These are phyloP conservation scores for Chrysopilus asiliformis DNA, from an alignment of 2,888 invertebrate genomes.

Conservation along the genomic window DNA sequence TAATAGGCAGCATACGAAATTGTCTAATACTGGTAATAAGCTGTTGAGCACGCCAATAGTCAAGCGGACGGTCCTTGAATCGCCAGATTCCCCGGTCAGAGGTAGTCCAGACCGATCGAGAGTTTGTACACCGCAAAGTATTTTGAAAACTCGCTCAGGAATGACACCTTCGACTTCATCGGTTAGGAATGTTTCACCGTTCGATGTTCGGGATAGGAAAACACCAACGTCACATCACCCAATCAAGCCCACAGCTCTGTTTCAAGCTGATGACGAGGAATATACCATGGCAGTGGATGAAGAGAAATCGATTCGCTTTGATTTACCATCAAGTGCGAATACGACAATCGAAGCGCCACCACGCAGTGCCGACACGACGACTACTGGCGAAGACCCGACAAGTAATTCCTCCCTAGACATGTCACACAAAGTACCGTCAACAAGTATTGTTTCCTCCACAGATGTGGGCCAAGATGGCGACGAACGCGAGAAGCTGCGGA, in stretches of 20 bases:
- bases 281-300: constrained; percentile 5
- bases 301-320: constrained; percentile 15
- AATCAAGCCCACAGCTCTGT: background rate
- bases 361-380: constrained; percentile 4
- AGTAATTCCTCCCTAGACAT: constrained; percentile 4
- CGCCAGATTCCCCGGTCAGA: constrained; percentile 1
- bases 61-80: constrained; percentile 3
- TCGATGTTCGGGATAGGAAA: background rate
- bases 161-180: constrained; percentile 1
- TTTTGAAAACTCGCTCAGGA: constrained; percentile 9
- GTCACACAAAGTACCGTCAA: constrained; percentile 5
- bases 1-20: background rate
- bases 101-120: constrained; percentile 6
- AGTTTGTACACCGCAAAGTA: constrained; percentile 10
- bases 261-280: background rate
- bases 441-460: background rate
- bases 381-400: background rate
- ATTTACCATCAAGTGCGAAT: too few relatives aligned
- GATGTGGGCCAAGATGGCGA: background rate
- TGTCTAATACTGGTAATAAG: background rate
- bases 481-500: too few relatives aligned
- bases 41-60: constrained; percentile 14
- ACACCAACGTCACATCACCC: too few relatives aligned
- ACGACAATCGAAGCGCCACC: too few relatives aligned
- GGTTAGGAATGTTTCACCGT: too few relatives aligned